These are phyloP conservation scores for Anoncus sp. DNA, from an alignment of 2,888 invertebrate species.

Conservation along the genomic window DNA sequence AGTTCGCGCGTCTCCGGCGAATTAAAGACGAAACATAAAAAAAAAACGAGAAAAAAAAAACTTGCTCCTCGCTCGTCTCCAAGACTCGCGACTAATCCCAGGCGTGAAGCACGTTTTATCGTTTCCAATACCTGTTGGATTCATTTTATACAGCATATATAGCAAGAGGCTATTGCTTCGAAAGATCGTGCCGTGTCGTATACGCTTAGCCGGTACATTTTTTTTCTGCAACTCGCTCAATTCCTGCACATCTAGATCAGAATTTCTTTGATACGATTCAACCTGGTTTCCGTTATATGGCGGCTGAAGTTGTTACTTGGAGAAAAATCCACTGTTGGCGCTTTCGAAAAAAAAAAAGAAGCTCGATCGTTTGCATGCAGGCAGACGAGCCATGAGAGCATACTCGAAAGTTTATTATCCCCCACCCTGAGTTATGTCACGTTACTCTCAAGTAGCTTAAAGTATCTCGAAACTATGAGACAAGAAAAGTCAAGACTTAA, in stretches of 20 bases:
- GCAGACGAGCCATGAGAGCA: constrained; percentile 25
- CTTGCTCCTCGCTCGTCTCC: constrained; percentile 39
- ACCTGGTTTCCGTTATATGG: constrained; percentile 43
- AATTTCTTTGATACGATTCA: constrained; percentile 40
- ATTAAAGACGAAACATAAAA: constrained; percentile 42
- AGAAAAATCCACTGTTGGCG: constrained; percentile 21
- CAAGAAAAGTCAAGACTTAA: constrained; percentile 61
- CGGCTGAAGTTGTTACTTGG: constrained; percentile 19
- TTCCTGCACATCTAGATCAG: constrained; percentile 40
- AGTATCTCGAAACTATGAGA: constrained; percentile 58
- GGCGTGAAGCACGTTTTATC: constrained; percentile 76
- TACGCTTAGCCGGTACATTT: constrained; percentile 48
- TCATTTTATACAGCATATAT: constrained; percentile 69
- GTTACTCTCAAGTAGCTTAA: constrained; percentile 63
- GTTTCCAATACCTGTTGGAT: constrained; percentile 75
- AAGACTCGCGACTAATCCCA: constrained; percentile 61
- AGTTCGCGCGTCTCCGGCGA: constrained; percentile 32
- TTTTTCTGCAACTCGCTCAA: constrained; percentile 17
- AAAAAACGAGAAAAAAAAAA: constrained; percentile 49
- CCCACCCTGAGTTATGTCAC: constrained; percentile 51
- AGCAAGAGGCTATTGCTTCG: constrained; percentile 9
- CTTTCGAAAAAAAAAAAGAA: constrained; percentile 18
- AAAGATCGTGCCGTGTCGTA: constrained; percentile 43
- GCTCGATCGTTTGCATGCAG: constrained; percentile 56
- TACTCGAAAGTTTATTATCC: constrained; percentile 60